Conservation (phyloP, 2,888 invertebrate species). For the Chirona hameri region DNA sequence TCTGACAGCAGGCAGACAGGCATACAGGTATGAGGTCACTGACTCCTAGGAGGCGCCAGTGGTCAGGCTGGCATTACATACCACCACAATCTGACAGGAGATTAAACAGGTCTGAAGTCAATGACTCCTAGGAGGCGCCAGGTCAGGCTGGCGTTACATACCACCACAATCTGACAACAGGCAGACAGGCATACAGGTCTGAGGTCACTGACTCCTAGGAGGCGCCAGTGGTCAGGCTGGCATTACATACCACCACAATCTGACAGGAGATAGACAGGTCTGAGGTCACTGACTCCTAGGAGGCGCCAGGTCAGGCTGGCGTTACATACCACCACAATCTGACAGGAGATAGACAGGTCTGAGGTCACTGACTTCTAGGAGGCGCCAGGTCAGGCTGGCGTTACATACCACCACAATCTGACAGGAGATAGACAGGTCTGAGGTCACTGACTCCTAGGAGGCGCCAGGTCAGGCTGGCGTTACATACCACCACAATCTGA, state of each 20-base stretch:
- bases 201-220: background rate
- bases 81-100: background rate
- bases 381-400: background rate
- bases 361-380: background rate
- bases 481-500: background rate
- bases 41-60: conserved; percentile 1
- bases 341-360: too few relatives aligned
- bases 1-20: too few relatives aligned
- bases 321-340: background rate
- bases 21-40: too few relatives aligned
- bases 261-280: too few relatives aligned
- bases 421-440: too few relatives aligned
- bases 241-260: background rate
- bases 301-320: background rate
- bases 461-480: background rate
- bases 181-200: too few relatives aligned
- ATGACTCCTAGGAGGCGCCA: background rate
- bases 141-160: background rate
- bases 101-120: too few relatives aligned
- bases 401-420: background rate
- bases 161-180: background rate
- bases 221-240: background rate
- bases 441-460: background rate
- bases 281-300: background rate
- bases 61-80: background rate